Percentiles rank a stretch among this genome's conserved stretches.
phyloP scores from a whole-genome alignment of 2,113 vertebrate species.

The Ptilorrhoa leucosticta region DNA sequence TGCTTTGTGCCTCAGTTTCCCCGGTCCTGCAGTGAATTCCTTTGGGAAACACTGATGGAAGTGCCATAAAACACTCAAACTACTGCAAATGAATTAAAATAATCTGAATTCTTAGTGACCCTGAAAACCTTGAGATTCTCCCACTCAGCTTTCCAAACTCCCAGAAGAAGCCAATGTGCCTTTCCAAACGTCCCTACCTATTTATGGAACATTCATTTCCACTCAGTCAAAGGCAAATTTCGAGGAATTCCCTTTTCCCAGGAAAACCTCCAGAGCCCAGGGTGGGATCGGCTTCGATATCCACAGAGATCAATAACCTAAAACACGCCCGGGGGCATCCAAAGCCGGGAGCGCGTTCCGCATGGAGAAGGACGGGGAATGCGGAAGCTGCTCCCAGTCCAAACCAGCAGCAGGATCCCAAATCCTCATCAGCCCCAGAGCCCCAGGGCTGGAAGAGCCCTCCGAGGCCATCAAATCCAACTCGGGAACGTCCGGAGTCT shows the following conservation, averaged over 20 bases:
- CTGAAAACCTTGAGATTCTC: background rate
- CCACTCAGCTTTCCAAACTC: background rate
- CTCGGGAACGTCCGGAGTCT: background rate
- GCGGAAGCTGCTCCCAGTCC: rapidly evolving
- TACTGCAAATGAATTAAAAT: too few species aligned
- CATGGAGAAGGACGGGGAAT: rapidly evolving
- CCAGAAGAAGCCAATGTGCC: background rate
- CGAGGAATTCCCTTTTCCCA: background rate
- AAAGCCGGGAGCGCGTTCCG: rapidly evolving
- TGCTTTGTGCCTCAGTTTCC: background rate
- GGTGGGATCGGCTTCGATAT: background rate
- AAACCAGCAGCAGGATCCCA: background rate
- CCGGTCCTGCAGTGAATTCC: background rate
- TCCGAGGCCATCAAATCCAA: rapidly evolving
- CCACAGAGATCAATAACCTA: background rate
- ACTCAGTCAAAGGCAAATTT: background rate
- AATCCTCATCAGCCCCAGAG: background rate
- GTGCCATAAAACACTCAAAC: too few species aligned
- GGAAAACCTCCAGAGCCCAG: rapidly evolving
- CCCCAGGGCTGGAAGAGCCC: background rate
- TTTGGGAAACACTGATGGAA: background rate
- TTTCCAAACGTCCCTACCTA: background rate
- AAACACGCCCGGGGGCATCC: background rate
- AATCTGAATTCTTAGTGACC: background rate
- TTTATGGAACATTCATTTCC: background rate